Evolutionary conservation across 2,113 vertebrate species (phyloP).

Genomic region (Muntiacus muntjak): DNA sequence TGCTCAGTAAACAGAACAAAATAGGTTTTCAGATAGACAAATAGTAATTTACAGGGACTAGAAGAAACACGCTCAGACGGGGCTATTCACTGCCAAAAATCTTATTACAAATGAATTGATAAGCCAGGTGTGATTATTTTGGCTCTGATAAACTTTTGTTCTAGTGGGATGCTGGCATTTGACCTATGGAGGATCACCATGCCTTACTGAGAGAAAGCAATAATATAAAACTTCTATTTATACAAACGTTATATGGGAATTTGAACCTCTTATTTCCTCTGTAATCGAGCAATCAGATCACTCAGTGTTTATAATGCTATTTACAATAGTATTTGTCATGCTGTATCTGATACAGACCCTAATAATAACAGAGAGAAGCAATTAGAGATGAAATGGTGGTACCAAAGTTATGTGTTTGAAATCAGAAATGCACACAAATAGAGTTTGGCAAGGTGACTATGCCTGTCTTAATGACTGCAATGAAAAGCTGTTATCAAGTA

Average conservation of each 20-base stretch:
- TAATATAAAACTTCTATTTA: not conserved
- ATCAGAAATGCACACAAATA: not conserved
- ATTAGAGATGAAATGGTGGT: not conserved
- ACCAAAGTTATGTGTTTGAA: not conserved
- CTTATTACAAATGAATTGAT: constrained; percentile 45
- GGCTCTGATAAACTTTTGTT: not conserved
- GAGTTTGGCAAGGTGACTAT: not conserved
- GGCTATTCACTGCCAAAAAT: constrained; percentile 10
- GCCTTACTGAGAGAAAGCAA: not conserved
- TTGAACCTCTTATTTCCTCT: not conserved
- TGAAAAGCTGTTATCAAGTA: not conserved
- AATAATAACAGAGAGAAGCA: not conserved
- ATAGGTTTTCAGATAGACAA: constrained; percentile 54
- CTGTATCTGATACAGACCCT: not conserved
- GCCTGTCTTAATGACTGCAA: not conserved
- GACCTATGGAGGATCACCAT: not conserved
- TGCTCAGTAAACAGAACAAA: constrained; percentile 52
- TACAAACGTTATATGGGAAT: not conserved
- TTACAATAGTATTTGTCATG: not conserved
- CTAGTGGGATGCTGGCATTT: not conserved
- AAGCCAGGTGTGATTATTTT: not conserved
- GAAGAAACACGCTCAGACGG: not conserved
- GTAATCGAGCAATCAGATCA: not conserved
- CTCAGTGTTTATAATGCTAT: not conserved
- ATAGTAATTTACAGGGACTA: constrained; percentile 34